Conservation (phyloP, 2,888 invertebrate genomes). For the Sipunculus nudus region DNA sequence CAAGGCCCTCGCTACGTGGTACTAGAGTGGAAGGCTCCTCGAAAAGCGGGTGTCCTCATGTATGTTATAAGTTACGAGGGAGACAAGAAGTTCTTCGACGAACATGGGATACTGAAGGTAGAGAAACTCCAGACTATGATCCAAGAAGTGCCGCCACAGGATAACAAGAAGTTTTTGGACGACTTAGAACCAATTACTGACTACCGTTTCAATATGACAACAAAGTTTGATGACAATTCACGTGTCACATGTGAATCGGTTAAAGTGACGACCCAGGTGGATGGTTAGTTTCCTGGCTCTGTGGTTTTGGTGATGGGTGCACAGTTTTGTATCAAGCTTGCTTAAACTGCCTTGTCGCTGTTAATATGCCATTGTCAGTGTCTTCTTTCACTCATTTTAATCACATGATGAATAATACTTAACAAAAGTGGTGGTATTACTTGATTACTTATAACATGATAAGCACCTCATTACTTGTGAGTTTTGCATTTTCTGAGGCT, state of each 20-base stretch:
- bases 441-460: too few species aligned
- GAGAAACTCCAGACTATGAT: slow-evolving; percentile 30
- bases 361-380: too few species aligned
- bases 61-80: slow-evolving; percentile 56
- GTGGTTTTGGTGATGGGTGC: too few species aligned
- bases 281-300: slow-evolving; percentile 29
- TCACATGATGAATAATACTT: too few species aligned
- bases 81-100: slow-evolving; percentile 50
- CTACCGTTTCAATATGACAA: slow-evolving; percentile 62
- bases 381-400: too few species aligned
- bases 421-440: too few species aligned
- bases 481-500: too few species aligned
- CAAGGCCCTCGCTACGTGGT: slow-evolving; percentile 45
- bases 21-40: slow-evolving; percentile 61
- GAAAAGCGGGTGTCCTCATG: slow-evolving; percentile 47
- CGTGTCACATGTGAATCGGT: slow-evolving; percentile 48
- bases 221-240: slow-evolving; percentile 54
- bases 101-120: slow-evolving; percentile 42
- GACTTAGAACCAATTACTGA: slow-evolving; percentile 58
- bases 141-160: slow-evolving; percentile 44
- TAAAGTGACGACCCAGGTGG: slow-evolving; percentile 50
- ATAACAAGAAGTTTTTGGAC: slow-evolving; percentile 46
- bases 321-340: too few species aligned
- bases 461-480: too few species aligned
- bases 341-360: too few species aligned